Conservation (phyloP, 2,888 invertebrate genomes). For the Capitulum mitella region DNA sequence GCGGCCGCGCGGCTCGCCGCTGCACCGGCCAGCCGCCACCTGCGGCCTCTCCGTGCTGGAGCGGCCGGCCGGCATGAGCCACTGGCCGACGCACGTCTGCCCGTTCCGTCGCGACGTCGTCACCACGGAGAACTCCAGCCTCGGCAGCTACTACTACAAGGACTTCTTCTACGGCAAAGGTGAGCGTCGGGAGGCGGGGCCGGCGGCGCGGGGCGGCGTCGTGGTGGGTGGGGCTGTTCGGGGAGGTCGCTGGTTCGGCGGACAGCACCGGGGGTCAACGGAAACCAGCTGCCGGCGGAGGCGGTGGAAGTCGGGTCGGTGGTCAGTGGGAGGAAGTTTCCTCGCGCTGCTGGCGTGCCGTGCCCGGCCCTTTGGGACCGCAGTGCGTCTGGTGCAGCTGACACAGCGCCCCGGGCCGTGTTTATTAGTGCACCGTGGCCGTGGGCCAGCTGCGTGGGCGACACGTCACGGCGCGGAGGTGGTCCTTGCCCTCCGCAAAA, state of each 20-base stretch:
- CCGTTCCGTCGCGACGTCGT: constrained; percentile 52
- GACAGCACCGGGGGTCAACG: no score
- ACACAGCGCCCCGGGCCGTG: no score
- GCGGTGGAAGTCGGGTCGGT: background rate
- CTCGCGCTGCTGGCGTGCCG: no score
- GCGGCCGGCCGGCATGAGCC: constrained; percentile 61
- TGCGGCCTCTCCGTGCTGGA: constrained; percentile 80
- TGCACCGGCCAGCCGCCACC: constrained; percentile 67
- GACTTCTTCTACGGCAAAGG: constrained; percentile 25
- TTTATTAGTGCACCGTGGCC: no score
- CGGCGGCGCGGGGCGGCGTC: background rate
- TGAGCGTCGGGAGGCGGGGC: background rate
- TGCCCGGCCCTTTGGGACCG: no score
- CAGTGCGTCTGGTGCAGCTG: no score
- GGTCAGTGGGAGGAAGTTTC: no score
- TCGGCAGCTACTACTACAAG: constrained; percentile 22
- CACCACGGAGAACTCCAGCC: constrained; percentile 16
- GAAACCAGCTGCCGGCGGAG: no score
- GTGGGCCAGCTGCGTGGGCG: no score
- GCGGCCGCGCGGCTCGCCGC: background rate
- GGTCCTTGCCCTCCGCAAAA: no score
- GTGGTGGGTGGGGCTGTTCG: constrained; percentile 26
- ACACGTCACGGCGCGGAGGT: no score
- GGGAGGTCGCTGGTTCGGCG: no score
- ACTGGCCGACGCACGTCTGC: constrained; percentile 61